Conservation (phyloP, 2,113 vertebrate genomes). For the Patagioenas fasciata region DNA sequence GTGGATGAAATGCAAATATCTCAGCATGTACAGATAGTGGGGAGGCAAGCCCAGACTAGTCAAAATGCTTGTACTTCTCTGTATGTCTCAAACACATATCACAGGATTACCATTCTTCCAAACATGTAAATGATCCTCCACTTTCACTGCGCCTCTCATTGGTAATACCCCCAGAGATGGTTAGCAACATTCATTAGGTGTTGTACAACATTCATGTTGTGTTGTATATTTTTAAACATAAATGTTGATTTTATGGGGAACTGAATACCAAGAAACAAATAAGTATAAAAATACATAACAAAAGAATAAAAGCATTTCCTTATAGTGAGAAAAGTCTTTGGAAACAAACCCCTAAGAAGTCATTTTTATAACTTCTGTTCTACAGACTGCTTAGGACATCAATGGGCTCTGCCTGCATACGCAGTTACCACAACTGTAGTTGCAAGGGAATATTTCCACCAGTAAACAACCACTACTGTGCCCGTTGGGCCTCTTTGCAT, state of each 20-base stretch:
- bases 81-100: neutral
- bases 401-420: neutral
- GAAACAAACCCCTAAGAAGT: neutral
- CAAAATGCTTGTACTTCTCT: neutral
- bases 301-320: neutral
- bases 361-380: neutral
- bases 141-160: neutral
- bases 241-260: slow-evolving; percentile 30
- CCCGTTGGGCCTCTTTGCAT: neutral
- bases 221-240: neutral
- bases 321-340: neutral
- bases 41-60: neutral
- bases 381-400: neutral
- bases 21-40: neutral
- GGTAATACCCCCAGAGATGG: neutral
- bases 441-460: neutral
- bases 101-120: neutral
- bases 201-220: neutral
- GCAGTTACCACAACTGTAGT: neutral
- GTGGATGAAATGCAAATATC: neutral
- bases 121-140: neutral
- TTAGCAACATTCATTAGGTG: neutral
- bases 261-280: neutral
- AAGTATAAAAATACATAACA: neutral
- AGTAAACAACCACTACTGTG: neutral